Conservation (phyloP, 2,797 vertebrate species). For the Psittacula echo region DNA sequence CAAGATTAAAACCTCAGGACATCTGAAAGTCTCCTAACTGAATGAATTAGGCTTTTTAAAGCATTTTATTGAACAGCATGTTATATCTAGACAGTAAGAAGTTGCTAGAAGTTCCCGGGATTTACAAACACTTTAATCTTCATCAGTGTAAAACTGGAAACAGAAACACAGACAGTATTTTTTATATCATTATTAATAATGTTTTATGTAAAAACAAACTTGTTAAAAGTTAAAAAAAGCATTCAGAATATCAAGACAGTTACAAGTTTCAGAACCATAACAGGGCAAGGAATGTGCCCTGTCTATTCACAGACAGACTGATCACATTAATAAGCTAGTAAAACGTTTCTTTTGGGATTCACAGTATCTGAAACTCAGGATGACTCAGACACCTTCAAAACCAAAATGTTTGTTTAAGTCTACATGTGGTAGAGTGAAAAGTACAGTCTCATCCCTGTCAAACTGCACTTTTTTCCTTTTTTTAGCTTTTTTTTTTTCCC, state of each 20-base stretch:
- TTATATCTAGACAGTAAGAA: neutral
- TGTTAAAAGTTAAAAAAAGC: neutral
- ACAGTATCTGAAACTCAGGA: neutral
- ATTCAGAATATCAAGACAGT: neutral
- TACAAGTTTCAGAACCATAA: neutral
- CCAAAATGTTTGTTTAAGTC: neutral
- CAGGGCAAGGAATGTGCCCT: neutral
- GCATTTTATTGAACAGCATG: neutral
- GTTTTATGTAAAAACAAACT: neutral
- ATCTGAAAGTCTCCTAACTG: neutral
- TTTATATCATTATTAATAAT: neutral
- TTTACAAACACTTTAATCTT: neutral
- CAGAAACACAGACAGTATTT: neutral
- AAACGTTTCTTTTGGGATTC: neutral
- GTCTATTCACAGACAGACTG: neutral
- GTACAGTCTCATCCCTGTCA: neutral
- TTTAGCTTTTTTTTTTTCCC: too few relatives aligned
- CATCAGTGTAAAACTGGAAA: neutral
- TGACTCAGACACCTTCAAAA: neutral
- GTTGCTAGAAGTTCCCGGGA: neutral
- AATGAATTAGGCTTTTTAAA: neutral
- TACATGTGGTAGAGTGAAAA: neutral
- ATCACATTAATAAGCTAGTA: neutral
- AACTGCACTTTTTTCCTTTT: neutral
- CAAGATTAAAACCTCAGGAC: neutral